Percentiles rank a stretch among this genome's conserved stretches.
Evolutionary conservation across 2,888 invertebrate genomes (phyloP).

Genomic region (Protodeltote pygarga): DNA sequence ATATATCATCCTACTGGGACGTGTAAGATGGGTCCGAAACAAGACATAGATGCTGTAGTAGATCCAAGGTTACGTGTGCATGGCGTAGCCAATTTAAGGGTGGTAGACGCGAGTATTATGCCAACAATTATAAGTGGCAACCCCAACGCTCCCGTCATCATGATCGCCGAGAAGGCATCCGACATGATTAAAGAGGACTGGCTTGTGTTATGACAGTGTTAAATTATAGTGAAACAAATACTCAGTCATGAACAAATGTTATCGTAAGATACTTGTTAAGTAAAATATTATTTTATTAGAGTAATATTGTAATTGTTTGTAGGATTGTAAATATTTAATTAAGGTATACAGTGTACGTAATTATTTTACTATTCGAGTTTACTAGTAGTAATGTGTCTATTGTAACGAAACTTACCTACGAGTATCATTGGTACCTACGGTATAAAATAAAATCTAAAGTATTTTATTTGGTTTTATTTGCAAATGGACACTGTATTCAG

Average conservation of each 20-base stretch:
- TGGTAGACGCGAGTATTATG: slow-evolving; percentile 95
- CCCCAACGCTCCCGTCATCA: slow-evolving; percentile 95
- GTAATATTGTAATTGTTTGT: slow-evolving; percentile 30
- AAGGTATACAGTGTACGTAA: slow-evolving; percentile 33
- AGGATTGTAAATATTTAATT: slow-evolving; percentile 43
- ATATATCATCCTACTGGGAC: slow-evolving; percentile 95
- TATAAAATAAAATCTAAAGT: slow-evolving; percentile 35
- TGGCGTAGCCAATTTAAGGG: slow-evolving; percentile 92
- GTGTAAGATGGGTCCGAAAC: slow-evolving; percentile 94
- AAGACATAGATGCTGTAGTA: slow-evolving; percentile 92
- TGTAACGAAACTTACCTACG: slow-evolving; percentile 38
- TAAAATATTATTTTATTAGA: slow-evolving; percentile 38
- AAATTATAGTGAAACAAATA: slow-evolving; percentile 33
- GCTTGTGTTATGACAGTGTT: slow-evolving; percentile 86
- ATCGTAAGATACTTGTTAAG: slow-evolving; percentile 27
- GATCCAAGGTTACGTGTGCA: slow-evolving; percentile 92
- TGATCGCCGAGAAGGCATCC: slow-evolving; percentile 96
- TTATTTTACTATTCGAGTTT: slow-evolving; percentile 34
- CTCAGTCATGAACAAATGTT: slow-evolving; percentile 43
- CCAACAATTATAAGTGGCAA: slow-evolving; percentile 96
- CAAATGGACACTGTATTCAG: neutral
- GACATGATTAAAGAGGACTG: slow-evolving; percentile 96
- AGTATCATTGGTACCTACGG: slow-evolving; percentile 31
- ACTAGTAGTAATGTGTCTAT: slow-evolving; percentile 26
- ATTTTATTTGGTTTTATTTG: slow-evolving; percentile 21